Base-by-base conservation (phyloP, 2,113 vertebrate genomes). In the Tragulus kanchil region DNA sequence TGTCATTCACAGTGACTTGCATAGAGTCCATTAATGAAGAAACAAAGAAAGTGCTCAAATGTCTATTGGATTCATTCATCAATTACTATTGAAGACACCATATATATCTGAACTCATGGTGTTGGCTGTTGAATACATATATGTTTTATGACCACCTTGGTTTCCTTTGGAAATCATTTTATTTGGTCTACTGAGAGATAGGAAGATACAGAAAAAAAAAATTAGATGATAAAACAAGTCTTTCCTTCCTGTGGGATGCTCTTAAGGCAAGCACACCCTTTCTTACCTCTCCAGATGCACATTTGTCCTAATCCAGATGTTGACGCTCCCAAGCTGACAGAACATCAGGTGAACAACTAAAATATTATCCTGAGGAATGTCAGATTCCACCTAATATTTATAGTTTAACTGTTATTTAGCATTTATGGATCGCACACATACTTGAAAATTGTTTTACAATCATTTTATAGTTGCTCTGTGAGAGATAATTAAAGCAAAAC, bases 401-500 rank as follows among this genome's bases (percentile, higher is more conserved):
- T 48, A 89, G 88, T 90, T 90, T 97, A 92, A 89, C 88, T 83
- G 59, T 90, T 96, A 94, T 83, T 96, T 93, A 96, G 95, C 59
- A 77, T 88, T 96, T 97, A 85, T 85, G 87, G 59, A 92, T 95
- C 96, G 77, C 59, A 92, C 36, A 71, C 10, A 92, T 52, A 96
- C 79, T 96, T 90, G 73, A 42, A 86, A 93, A 94, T 95, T 95
- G 90, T 97, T 97, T 96, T 95, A 89, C 82, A 78, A 58, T 95
- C 88, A 86, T 78, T 96, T 93, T 95, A 95, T 96, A 89, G 95
- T 83, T 96, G 82, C 78, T 92, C 16, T 96, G 84, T 95, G 82
- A 95, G 87, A 97, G 94, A 96, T 93, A 97, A 97, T 97, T 93
- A 97, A 97, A 96, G 86, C 54, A 93, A 97, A 95, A 71, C 88